Conservation (phyloP, 2,888 invertebrate species). For the Lochmaea capreae region DNA sequence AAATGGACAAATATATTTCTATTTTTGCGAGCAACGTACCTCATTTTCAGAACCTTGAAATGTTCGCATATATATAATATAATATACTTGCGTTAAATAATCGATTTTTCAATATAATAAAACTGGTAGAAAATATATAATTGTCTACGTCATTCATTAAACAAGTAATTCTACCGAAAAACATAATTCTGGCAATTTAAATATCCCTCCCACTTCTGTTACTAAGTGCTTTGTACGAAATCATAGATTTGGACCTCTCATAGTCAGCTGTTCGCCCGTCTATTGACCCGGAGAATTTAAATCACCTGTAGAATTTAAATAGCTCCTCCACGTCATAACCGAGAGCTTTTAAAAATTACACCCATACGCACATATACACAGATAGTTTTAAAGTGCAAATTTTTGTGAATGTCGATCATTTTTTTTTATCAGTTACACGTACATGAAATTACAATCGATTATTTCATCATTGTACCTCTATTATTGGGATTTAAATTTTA, state of each 20-base stretch:
- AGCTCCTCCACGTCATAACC: constrained; percentile 10
- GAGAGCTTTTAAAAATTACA: not conserved
- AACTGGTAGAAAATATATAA: not conserved
- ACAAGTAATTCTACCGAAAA: not conserved
- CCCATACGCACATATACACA: not conserved
- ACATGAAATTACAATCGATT: constrained; percentile 5
- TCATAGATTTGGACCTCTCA: constrained; percentile 19
- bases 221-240: constrained; percentile 12
- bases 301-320: constrained; percentile 24
- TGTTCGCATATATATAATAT: not conserved
- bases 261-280: constrained; percentile 26
- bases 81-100: not conserved
- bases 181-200: not conserved
- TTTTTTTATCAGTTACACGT: constrained; percentile 9
- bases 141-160: not conserved
- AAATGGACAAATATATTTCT: too few relatives aligned
- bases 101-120: not conserved
- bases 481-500: constrained; percentile 18
- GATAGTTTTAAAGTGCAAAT: constrained; percentile 1
- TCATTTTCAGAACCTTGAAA: not conserved
- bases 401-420: not conserved
- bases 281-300: constrained; percentile 35
- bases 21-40: too few relatives aligned
- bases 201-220: not conserved
- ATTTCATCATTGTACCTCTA: not conserved